Evolutionary conservation across 2,888 invertebrate species (phyloP), one percentile per base, ranked within the genome.

Genomic region (Cephus nigrinus): DNA sequence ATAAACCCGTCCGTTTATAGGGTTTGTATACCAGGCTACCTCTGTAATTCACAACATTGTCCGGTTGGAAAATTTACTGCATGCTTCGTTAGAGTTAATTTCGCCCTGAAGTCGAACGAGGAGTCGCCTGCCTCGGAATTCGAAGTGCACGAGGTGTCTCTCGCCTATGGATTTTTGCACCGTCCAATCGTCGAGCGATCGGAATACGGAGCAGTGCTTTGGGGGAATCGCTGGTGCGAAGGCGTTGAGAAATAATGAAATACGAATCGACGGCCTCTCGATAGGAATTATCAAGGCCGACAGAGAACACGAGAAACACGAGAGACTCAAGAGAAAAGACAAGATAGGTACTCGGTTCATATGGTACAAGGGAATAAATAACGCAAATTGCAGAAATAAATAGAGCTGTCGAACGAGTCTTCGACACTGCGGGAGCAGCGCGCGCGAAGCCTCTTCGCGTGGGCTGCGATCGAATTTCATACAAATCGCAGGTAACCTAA

Each of bases 1-100:
- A 89, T 90, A 89, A 91, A 89, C 87, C 86, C 80, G 81, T 83
- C 87, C 90, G 85, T 90, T 90, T 90, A 90, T 89, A 86, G 89
- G 83, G 81, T 86, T 84, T 15, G 40, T 40, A 40, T 40, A 15
- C 40, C 40, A 40, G 40, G 83, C 86, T 85, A 87, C 86, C 88
- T 86, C 84, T 84, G 88, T 90, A 89, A 90, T 89, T 90, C 90
- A 89, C 89, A 88, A 89, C 89, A 88, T 88, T 89, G 90, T 90
- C 88, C 86, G 86, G 85, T 84, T 84, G 82, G 83, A 82, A 89
- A 89, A 89, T 91, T 91, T 90, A 91, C 86, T 85, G 84, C 88
- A 82, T 82, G 83, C 86, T 88, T 88, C 87, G 87, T 89, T 88
- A 83, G 77, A 80, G 82, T 81, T 73, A 73, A 73, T 73, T 73